Conservation (phyloP, 2,797 vertebrate species). For the Telmatherina bonti region DNA sequence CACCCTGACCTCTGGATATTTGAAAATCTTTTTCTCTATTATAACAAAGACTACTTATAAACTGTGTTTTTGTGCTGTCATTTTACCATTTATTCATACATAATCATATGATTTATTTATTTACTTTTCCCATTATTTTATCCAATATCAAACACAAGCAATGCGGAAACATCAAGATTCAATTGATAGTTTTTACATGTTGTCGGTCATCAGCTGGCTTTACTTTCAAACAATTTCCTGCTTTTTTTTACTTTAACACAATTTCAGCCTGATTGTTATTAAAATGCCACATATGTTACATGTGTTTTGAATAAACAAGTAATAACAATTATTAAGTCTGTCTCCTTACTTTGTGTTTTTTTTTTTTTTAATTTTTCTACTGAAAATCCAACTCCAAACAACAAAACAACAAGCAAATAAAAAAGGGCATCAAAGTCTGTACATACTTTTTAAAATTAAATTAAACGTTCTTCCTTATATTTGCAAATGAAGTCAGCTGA, state of each 20-base stretch:
- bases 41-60: background rate
- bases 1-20: slow-evolving; percentile 44
- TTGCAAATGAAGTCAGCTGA: background rate
- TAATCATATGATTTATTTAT: background rate
- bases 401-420: too few relatives aligned
- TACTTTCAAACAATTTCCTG: background rate
- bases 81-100: background rate
- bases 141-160: background rate
- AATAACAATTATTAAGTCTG: background rate
- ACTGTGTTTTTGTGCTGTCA: background rate
- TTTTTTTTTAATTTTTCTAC: too few relatives aligned
- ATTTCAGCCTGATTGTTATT: background rate
- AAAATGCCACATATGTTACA: background rate
- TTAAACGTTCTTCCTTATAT: background rate
- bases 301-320: background rate
- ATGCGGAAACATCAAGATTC: background rate
- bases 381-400: too few relatives aligned
- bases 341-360: too few relatives aligned
- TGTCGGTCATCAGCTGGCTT: background rate
- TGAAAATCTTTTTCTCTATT: slow-evolving; percentile 24
- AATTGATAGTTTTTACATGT: too few relatives aligned
- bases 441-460: background rate
- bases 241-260: background rate
- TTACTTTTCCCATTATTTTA: background rate
- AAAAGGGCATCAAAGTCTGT: too few relatives aligned